These are phyloP conservation scores for Ormyrus nitidulus DNA, from an alignment of 2,888 invertebrate genomes.

Conservation along the genomic window DNA sequence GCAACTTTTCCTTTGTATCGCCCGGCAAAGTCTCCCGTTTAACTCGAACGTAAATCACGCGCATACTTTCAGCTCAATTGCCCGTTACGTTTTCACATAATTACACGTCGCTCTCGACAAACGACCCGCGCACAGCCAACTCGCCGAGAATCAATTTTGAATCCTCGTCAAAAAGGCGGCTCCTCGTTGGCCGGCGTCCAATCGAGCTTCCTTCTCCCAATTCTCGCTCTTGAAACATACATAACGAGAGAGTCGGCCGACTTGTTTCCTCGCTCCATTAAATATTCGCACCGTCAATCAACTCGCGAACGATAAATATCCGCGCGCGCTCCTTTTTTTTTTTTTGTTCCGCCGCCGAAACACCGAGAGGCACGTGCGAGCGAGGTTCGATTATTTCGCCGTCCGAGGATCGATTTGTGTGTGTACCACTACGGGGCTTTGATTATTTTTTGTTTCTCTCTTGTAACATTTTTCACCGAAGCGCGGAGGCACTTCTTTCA, in stretches of 20 bases:
- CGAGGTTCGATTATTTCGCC: too few relatives aligned
- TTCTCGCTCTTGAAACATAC: not conserved
- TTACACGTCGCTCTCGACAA: not conserved
- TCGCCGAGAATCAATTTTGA: constrained; percentile 27
- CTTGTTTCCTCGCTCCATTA: not conserved
- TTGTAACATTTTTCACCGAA: too few relatives aligned
- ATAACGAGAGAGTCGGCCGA: not conserved
- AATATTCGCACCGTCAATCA: not conserved
- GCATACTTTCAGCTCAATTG: not conserved
- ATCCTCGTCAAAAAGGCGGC: not conserved
- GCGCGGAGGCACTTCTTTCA: too few relatives aligned
- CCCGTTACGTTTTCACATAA: constrained; percentile 5
- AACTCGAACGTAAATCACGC: not conserved
- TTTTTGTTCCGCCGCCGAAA: not conserved
- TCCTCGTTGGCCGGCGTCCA: constrained; percentile 15
- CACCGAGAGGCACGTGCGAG: too few relatives aligned
- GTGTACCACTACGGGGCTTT: too few relatives aligned
- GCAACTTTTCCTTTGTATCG: too few relatives aligned
- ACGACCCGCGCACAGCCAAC: not conserved
- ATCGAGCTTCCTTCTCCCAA: constrained; percentile 4
- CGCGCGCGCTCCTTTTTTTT: not conserved
- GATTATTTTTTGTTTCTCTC: too few relatives aligned
- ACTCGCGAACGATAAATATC: not conserved
- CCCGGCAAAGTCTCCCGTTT: too few relatives aligned
- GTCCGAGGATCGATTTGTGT: too few relatives aligned